Percentiles rank a stretch among this genome's conserved stretches.
Conservation (phyloP, 2,113 vertebrate genomes). For the Toxotes chatareus region DNA sequence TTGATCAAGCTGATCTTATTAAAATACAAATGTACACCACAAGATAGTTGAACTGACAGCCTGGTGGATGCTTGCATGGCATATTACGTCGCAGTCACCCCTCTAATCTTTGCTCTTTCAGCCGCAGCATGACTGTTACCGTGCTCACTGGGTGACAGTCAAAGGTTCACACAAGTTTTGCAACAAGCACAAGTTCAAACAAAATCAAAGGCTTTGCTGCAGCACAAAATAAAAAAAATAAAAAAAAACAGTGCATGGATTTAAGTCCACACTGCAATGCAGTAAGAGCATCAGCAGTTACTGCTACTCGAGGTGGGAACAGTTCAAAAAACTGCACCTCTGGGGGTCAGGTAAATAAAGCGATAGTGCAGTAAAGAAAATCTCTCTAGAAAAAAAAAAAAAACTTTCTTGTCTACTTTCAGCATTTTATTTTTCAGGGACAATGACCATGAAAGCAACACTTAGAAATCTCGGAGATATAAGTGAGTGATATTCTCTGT, state of each 20-base stretch:
- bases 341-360: neutral
- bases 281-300: conserved; percentile 54
- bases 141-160: conserved; percentile 16
- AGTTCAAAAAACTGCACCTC: conserved; percentile 6
- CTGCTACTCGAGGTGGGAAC: conserved; percentile 16
- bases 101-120: conserved; percentile 38
- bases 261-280: conserved; percentile 70
- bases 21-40: neutral
- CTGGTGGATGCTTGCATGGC: conserved; percentile 6
- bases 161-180: conserved; percentile 31
- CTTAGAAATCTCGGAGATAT: no score
- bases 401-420: no score
- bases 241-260: conserved; percentile 12
- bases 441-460: neutral
- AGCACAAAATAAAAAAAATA: conserved; percentile 19
- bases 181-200: conserved; percentile 46
- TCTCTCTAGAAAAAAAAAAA: neutral
- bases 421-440: neutral
- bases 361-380: neutral
- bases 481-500: no score
- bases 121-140: neutral
- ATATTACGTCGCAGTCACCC: conserved; percentile 6
- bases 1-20: neutral
- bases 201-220: conserved; percentile 39
- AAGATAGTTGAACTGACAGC: neutral